A percentile compares a stretch with the other conserved stretches of the same genome.
These are phyloP conservation scores for Gobiocypris rarus DNA, from an alignment of 2,113 vertebrate genomes.

Conservation along the genomic window DNA sequence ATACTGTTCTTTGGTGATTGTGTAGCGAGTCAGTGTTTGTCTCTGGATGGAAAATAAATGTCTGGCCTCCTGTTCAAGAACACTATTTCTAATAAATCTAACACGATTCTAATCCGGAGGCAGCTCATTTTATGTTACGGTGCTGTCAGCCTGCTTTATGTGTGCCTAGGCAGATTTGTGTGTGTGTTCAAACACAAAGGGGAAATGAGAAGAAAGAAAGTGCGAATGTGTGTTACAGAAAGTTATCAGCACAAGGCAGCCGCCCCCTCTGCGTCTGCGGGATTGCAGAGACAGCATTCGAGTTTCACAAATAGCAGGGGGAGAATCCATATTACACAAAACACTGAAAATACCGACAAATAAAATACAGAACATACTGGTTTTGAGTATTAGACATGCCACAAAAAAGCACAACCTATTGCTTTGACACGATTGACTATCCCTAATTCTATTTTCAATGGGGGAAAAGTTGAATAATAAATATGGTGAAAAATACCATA, in stretches of 20 bases:
- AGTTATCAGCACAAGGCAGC: conserved; percentile 7
- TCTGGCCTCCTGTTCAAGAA: conserved; percentile 7
- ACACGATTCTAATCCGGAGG: conserved; percentile 8
- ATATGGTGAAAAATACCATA: too few species aligned
- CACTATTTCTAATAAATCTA: too few species aligned
- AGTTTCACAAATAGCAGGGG: neutral
- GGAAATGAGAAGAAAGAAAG: neutral
- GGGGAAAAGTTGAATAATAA: too few species aligned
- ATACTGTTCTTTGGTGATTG: neutral
- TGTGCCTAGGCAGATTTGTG: neutral
- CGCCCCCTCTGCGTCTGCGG: neutral
- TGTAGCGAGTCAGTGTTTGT: neutral
- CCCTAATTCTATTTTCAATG: neutral
- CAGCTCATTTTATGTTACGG: neutral
- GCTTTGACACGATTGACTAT: neutral
- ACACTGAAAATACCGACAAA: neutral
- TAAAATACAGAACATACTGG: neutral
- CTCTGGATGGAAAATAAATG: neutral
- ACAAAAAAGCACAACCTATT: neutral
- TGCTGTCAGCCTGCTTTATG: neutral
- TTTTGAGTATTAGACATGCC: neutral
- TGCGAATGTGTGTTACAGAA: neutral
- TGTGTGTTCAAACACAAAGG: conserved; percentile 4
- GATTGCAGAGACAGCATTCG: neutral
- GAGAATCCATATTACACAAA: neutral